Evolutionary conservation across 2,888 invertebrate genomes (phyloP).

Genomic region (Herminia tarsipennalis): DNA sequence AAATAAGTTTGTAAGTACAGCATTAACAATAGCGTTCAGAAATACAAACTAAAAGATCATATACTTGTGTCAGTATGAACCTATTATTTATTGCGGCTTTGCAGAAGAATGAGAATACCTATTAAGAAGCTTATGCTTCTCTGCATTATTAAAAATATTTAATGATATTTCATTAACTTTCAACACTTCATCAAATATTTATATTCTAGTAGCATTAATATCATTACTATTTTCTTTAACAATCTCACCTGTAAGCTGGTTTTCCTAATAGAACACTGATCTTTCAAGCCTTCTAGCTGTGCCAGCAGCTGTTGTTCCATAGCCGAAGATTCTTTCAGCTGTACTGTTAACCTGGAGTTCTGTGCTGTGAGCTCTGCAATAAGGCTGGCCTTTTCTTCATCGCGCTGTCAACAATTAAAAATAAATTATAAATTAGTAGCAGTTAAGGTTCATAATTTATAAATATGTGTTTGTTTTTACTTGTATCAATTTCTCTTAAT

Average conservation of each 20-base stretch:
- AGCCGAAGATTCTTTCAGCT: constrained; percentile 93
- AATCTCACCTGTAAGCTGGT: constrained; percentile 88
- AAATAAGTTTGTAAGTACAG: no score
- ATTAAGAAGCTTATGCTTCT: no score
- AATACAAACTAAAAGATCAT: no score
- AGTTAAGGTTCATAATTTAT: no score
- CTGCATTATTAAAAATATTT: no score
- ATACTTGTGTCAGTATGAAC: no score
- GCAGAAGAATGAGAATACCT: no score
- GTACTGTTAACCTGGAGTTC: constrained; percentile 93
- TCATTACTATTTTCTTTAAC: neutral
- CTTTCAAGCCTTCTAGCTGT: constrained; percentile 92
- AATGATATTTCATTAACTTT: no score
- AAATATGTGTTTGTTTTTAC: neutral
- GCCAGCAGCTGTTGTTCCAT: constrained; percentile 92
- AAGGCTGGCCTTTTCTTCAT: constrained; percentile 92
- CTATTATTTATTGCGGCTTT: no score
- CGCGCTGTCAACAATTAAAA: constrained; percentile 79
- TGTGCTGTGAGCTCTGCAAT: constrained; percentile 95
- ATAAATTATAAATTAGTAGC: neutral
- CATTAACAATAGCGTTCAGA: no score
- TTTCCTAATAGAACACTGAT: constrained; percentile 93
- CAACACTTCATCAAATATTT: no score
- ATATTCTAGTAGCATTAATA: neutral
- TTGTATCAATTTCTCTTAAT: no score